phyloP scores from a whole-genome alignment of 2,797 vertebrate genomes.

The Sebastolobus alascanus region DNA sequence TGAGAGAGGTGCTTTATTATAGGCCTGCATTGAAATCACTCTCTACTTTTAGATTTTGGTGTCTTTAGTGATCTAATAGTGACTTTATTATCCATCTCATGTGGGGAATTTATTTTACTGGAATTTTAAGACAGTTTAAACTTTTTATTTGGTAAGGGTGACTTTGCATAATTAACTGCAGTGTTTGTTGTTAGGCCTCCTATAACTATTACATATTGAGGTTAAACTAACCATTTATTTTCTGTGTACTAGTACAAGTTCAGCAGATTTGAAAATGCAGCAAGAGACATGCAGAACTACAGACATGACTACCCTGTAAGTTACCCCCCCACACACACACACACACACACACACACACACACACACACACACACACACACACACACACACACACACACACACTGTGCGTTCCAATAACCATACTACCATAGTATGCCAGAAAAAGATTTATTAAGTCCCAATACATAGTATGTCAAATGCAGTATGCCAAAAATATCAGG shows the following conservation, averaged over 20 bases:
- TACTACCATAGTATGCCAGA: too few species aligned
- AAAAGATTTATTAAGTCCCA: too few species aligned
- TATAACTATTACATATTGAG: background rate
- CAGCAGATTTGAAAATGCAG: slow-evolving; percentile 82
- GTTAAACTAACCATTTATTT: background rate
- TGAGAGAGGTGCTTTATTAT: too few species aligned
- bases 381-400: background rate
- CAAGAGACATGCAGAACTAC: slow-evolving; percentile 89
- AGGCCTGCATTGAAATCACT: background rate
- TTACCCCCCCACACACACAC: slow-evolving; percentile 16
- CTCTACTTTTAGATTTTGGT: background rate
- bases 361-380: too few species aligned
- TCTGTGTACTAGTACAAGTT: slow-evolving; percentile 41
- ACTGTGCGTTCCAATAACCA: too few species aligned
- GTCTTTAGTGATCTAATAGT: background rate
- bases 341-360: background rate
- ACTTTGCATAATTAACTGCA: background rate
- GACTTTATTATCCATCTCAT: background rate
- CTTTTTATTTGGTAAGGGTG: background rate
- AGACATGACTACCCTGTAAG: slow-evolving; percentile 88
- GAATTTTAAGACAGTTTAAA: too few species aligned
- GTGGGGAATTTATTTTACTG: background rate
- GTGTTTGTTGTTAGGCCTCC: background rate
- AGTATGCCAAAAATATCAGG: too few species aligned
- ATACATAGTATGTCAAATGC: too few species aligned